Evolutionary conservation across 2,113 vertebrate genomes (phyloP).

Genomic region (Dermatemys mawii): DNA sequence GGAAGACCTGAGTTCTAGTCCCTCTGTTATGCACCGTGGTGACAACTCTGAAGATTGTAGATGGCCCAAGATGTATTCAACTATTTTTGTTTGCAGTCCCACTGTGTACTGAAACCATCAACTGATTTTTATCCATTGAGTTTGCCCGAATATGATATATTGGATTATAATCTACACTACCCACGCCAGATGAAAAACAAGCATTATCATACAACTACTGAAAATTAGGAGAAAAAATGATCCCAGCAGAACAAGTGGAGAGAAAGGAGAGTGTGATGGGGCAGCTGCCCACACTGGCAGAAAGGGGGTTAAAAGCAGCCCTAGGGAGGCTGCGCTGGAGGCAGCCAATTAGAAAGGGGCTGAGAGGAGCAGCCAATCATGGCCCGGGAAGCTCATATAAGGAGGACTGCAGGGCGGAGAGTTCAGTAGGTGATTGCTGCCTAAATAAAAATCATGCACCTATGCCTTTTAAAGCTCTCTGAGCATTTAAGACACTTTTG

Average conservation of each 20-base stretch:
- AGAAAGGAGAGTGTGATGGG: not conserved
- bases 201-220: not conserved
- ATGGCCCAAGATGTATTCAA: not conserved
- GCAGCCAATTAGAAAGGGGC: too few species aligned
- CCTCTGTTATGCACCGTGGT: not conserved
- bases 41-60: not conserved
- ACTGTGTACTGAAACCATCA: not conserved
- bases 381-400: too few species aligned
- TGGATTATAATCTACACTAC: not conserved
- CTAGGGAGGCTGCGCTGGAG: too few species aligned
- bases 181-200: not conserved
- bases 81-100: not conserved
- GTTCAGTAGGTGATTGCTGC: not conserved
- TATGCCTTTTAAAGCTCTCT: not conserved
- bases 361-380: too few species aligned
- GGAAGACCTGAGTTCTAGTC: not conserved
- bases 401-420: too few species aligned
- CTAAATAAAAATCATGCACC: not conserved
- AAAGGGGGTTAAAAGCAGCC: not conserved
- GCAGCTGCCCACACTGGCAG: not conserved
- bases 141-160: not conserved
- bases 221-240: not conserved
- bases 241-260: not conserved
- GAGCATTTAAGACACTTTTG: not conserved
- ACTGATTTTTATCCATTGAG: not conserved